A percentile compares a stretch with the other conserved stretches of the same genome.
Conservation (phyloP, 2,888 invertebrate species). For the Agonum fuliginosum region DNA sequence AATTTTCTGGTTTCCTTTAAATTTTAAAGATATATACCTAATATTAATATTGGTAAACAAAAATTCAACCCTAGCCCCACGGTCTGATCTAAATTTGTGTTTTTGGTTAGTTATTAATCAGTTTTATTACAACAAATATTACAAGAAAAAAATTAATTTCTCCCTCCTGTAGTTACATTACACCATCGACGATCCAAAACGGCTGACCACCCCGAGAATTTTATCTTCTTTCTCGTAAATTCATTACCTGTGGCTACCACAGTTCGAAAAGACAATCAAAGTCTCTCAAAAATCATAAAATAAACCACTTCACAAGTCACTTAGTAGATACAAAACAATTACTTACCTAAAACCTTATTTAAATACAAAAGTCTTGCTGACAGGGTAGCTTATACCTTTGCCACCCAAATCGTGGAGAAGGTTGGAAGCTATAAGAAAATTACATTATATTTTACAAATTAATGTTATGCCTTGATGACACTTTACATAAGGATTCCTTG, state of each 20-base stretch:
- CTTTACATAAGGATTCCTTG: no score
- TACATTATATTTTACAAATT: no score
- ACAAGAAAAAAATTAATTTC: background rate
- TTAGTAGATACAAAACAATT: constrained; percentile 22
- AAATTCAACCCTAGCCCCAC: no score
- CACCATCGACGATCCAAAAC: background rate
- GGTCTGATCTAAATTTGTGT: no score
- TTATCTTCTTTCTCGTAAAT: constrained; percentile 9
- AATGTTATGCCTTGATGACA: no score
- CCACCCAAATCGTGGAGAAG: constrained; percentile 12
- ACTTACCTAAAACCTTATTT: constrained; percentile 35
- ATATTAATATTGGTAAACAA: no score
- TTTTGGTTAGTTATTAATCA: no score
- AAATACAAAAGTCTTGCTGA: constrained; percentile 34
- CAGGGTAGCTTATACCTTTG: constrained; percentile 19
- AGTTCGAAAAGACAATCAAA: constrained; percentile 14
- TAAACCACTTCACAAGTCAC: constrained; percentile 36
- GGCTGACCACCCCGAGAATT: constrained; percentile 13
- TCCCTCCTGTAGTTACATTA: constrained; percentile 16
- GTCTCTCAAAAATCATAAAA: constrained; percentile 31
- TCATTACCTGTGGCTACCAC: constrained; percentile 9
- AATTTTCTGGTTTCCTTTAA: no score
- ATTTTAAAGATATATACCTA: no score
- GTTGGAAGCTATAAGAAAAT: background rate
- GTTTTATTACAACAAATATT: no score